A percentile compares a stretch with the other conserved stretches of the same genome.
Conservation (phyloP, 2,888 invertebrate genomes). For the Cistogaster globosa region DNA sequence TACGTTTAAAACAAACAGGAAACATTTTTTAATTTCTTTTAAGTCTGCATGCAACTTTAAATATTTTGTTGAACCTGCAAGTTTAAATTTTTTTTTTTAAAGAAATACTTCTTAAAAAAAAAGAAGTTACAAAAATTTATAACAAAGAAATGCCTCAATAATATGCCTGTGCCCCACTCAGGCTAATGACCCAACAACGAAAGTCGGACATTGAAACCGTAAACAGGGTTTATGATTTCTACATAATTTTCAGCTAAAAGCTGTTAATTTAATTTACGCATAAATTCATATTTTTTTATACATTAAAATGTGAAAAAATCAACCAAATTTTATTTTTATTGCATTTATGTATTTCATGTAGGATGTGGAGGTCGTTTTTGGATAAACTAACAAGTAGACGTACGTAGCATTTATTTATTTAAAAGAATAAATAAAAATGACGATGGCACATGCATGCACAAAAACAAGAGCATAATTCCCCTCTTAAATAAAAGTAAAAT, state of each 20-base stretch:
- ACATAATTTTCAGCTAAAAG: background rate
- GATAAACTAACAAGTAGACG: background rate
- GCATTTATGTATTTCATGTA: conserved; percentile 22
- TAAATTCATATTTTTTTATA: background rate
- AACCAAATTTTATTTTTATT: conserved; percentile 34
- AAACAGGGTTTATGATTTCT: conserved; percentile 25
- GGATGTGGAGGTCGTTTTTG: conserved; percentile 59
- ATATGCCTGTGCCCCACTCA: conserved; percentile 5
- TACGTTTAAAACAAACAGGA: background rate
- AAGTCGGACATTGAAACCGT: conserved; percentile 43
- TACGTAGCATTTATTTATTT: background rate
- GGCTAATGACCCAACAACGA: conserved; percentile 52
- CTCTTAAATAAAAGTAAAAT: conserved; percentile 57
- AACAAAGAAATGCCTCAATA: conserved; percentile 49
- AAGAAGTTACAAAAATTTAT: conserved; percentile 13
- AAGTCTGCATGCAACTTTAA: conserved; percentile 40
- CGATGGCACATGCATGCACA: conserved; percentile 26
- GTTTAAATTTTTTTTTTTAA: background rate
- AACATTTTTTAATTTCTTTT: background rate
- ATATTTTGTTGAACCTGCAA: background rate
- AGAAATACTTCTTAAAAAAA: conserved; percentile 14
- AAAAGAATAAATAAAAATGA: conserved; percentile 2
- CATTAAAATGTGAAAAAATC: background rate
- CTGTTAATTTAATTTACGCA: conserved; percentile 28
- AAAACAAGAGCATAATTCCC: conserved; percentile 4